Conservation (phyloP, 2,113 vertebrate species). For the Pollachius pollachius region DNA sequence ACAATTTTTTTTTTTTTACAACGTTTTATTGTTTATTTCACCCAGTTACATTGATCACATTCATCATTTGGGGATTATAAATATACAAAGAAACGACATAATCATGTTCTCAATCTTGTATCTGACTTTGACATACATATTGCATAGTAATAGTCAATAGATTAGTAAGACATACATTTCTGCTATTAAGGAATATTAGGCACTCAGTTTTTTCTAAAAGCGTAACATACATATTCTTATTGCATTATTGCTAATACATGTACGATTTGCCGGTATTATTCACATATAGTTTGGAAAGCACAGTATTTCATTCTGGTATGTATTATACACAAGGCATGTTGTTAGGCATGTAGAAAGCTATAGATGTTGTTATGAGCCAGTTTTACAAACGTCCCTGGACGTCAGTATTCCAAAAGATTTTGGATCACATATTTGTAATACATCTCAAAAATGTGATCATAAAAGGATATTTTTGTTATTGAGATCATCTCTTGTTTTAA, state of each 20-base stretch:
- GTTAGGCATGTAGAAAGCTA: background rate
- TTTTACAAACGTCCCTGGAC: background rate
- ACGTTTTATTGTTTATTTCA: no score
- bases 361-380: background rate
- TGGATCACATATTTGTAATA: background rate
- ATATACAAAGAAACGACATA: no score
- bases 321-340: conserved; percentile 27
- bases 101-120: no score
- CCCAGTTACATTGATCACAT: no score
- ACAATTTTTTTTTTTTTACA: no score
- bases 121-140: conserved; percentile 31
- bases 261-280: no score
- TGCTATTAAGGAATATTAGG: conserved; percentile 17
- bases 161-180: background rate
- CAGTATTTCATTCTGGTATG: background rate
- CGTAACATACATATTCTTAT: conserved; percentile 26
- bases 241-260: conserved; percentile 10
- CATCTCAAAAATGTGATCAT: background rate
- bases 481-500: background rate
- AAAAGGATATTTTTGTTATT: background rate
- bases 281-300: no score
- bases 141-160: conserved; percentile 54
- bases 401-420: background rate
- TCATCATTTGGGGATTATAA: no score
- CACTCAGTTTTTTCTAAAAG: conserved; percentile 34